phyloP scores from a whole-genome alignment of 92 coral and sea anemone genomes.

The Zoanthus solanderi region DNA sequence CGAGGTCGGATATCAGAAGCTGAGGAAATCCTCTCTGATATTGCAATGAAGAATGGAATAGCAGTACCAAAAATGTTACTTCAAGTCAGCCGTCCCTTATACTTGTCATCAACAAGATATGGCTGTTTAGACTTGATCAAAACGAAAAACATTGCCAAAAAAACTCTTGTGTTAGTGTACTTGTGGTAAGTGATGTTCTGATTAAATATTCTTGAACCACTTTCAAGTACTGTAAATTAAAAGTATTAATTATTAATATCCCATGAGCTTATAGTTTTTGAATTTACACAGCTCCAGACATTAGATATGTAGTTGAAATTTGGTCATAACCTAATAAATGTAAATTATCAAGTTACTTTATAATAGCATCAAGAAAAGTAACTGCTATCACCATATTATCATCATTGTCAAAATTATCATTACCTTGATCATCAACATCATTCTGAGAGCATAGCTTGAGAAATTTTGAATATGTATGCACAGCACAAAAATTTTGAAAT shows the following conservation, averaged over 20 bases:
- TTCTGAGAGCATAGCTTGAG: no score
- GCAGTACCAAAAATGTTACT: conserved; percentile 93
- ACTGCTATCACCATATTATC: no score
- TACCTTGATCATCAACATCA: no score
- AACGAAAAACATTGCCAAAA: conserved; percentile 78
- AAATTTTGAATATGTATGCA: no score
- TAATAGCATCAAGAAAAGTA: no score
- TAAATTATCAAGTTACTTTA: no score
- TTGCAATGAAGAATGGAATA: conserved; percentile 95
- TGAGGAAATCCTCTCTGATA: conserved; percentile 85
- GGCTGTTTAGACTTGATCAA: conserved; percentile 91
- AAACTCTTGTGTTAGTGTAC: conserved; percentile 77
- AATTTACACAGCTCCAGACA: no score
- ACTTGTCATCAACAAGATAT: conserved; percentile 78
- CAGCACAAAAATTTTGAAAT: no score
- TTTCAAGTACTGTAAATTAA: not conserved
- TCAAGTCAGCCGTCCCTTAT: conserved; percentile 94
- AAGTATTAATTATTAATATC: not conserved
- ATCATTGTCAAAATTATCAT: no score
- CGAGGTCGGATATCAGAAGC: conserved; percentile 96
- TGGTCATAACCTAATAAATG: no score
- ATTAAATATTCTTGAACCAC: not conserved
- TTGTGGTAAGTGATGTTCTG: conserved; percentile 79
- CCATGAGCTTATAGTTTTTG: not conserved
- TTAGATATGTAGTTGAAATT: no score